Base-by-base conservation (phyloP, 2,797 vertebrate genomes). In the Thunnus albacares region DNA sequence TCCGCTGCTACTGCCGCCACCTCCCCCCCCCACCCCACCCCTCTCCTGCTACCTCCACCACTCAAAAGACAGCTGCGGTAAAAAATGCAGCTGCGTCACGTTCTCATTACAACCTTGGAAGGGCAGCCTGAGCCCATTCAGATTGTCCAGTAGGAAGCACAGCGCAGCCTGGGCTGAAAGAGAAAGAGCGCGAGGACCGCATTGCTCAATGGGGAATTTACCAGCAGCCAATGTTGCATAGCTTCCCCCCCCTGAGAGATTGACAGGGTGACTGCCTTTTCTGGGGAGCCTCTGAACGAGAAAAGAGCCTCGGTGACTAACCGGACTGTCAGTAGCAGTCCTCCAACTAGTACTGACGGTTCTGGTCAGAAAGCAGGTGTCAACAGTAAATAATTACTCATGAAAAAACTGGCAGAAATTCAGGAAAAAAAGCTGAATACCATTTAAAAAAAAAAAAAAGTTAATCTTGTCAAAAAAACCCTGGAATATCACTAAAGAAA, bases 51-150 rank as follows among this genome's bases (percentile, higher is more conserved):
- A 18, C 20, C 60, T 22, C 47, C 59, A 18, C 14, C 68, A n/a
- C 80, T 58, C 75, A 18, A 77, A 66, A 85, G 80, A 83, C 82
- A 77, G 81, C 86, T 78, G 87, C 88, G 87, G 84, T 63, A 69
- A 58, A 24, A 79, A 89, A 83, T 79, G 65, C 66, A 76, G 77
- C 84, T 88, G 84, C 77, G 83, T 92, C 89, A 87, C 51, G 8
- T 82, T 90, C 79, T 83, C 66, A 45, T 63, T 80, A 56, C 83
- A 77, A 47, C 79, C 87, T 80, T 70, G 45, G 81, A 87, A 80
- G 74, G 74, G 74, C 71, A 41, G 79, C 61, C 66, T 15, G 61
- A 41, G 59, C 53, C 45, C 38, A 71, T 73, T 80, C 80, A 57
- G 74, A 63, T 33, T 5, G 17, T 26, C 71, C 59, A 59, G 67